phyloP scores from a whole-genome alignment of 2,113 vertebrate species.

The Noturus placidus region DNA sequence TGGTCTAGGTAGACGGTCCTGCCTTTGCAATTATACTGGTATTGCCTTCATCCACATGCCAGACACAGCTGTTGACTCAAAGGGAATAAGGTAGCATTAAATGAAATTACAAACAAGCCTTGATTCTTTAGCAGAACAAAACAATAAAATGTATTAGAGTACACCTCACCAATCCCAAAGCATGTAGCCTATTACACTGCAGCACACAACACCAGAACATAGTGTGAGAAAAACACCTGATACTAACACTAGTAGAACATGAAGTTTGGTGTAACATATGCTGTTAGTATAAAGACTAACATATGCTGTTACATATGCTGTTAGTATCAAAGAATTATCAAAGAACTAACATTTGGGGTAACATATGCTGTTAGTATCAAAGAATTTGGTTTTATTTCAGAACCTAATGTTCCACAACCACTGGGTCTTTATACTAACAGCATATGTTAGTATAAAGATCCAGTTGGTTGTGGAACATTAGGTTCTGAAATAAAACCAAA shows the following conservation, averaged over 20 bases:
- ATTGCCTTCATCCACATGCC: slow-evolving; percentile 21
- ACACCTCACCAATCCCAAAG: background rate
- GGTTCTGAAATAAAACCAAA: background rate
- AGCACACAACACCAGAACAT: slow-evolving; percentile 1
- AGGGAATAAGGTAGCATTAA: slow-evolving; percentile 30
- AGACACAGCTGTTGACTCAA: slow-evolving; percentile 20
- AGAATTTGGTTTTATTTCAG: too few relatives aligned
- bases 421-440: too few relatives aligned
- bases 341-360: too few relatives aligned
- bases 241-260: background rate
- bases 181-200: background rate
- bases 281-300: background rate
- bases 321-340: too few relatives aligned
- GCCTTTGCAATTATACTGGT: slow-evolving; percentile 8
- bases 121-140: background rate
- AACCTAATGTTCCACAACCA: too few relatives aligned
- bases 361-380: too few relatives aligned
- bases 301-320: too few relatives aligned
- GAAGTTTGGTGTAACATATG: background rate
- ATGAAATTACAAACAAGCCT: slow-evolving; percentile 21
- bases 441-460: background rate
- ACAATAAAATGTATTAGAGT: background rate
- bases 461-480: background rate
- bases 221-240: background rate
- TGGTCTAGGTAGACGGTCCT: slow-evolving; percentile 20